Evolutionary conservation across 2,797 vertebrate genomes (phyloP), one percentile per base, ranked within the genome.

Genomic region (Cuniculus paca): DNA sequence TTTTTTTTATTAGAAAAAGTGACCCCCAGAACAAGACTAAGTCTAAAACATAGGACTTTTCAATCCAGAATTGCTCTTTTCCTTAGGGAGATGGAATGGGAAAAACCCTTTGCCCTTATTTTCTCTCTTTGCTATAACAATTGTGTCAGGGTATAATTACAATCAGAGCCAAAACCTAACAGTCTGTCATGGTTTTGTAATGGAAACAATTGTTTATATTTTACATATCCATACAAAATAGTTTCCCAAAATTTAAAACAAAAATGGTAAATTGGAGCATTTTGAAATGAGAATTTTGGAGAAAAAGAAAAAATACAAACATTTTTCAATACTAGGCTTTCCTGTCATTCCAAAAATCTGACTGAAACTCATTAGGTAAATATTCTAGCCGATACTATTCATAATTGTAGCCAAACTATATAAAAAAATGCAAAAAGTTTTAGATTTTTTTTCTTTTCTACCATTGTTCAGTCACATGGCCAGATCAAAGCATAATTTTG

Each of bases 91-190:
- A 42, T 45, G 84, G 42, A 89, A 92, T 83, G 61, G 50, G 26
- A 85, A 85, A n/a, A 61, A 86, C 97, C 96, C 88, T 68, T 22
- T 61, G 26, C 86, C 80, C 92, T 74, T 72, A 65, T 26, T 74
- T 96, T 81, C 48, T 91, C 6, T 79, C 63, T 70, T 81, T 72
- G 50, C 81, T 84, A n/a, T 91, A 75, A 56, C 48, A 22, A 42
- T 80, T 22, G 54, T 74, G 12, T 91, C 61, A 58, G 54, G 88
- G 56, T 90, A 16, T 85, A 81, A 82, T 70, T 70, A 48, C 50
- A 91, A 90, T 52, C 87, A 68, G 77, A 97, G 77, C 83, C n/a
- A 96, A 97, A 93, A 77, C 48, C 88, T 89, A 75, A 52, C 52
- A 90, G 65, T 89, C n/a, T 95, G 28, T 54, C 60, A 50, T 78